Conservation (phyloP, 2,888 invertebrate genomes). For the Polyommatus icarus region DNA sequence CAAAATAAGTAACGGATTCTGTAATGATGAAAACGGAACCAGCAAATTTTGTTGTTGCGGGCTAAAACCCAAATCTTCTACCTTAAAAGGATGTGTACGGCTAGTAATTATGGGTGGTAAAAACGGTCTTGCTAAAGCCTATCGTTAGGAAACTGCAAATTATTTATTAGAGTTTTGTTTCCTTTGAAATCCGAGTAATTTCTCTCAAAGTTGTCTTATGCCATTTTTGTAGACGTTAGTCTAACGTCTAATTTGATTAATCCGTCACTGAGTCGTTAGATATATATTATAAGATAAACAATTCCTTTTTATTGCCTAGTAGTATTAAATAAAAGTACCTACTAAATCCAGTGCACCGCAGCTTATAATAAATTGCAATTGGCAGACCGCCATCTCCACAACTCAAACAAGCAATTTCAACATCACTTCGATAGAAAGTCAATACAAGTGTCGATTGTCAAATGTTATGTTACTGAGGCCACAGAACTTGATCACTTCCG, state of each 20-base stretch:
- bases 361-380: neutral
- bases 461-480: neutral
- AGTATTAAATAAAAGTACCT: neutral
- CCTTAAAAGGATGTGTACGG: no score
- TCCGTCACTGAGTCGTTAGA: no score
- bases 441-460: neutral
- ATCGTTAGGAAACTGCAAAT: no score
- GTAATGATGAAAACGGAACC: neutral
- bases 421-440: neutral
- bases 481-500: neutral
- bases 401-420: neutral
- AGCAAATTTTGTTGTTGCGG: neutral
- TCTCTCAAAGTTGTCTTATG: no score
- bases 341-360: neutral
- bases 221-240: no score
- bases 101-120: no score
- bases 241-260: no score
- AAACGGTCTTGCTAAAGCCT: no score
- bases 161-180: no score
- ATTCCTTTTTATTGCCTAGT: neutral
- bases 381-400: neutral
- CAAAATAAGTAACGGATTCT: neutral
- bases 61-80: no score
- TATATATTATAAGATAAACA: no score
- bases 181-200: no score